phyloP scores from a whole-genome alignment of 2,888 invertebrate species.

The Drosophila diplacantha region DNA sequence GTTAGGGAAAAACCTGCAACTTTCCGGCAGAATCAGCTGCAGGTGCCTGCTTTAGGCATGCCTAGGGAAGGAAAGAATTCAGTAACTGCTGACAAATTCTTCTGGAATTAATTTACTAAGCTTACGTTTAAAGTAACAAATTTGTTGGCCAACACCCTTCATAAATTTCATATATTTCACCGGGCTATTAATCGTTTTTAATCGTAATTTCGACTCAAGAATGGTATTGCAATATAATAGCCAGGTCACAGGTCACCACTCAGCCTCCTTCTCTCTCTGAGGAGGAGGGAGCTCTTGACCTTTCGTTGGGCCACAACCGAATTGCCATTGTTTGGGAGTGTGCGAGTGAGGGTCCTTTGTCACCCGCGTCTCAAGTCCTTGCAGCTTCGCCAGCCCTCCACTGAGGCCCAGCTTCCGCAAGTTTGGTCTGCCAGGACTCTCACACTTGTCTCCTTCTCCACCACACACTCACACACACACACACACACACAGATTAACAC shows the following conservation, averaged over 20 bases:
- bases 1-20: background rate
- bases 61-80: background rate
- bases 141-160: too few relatives aligned
- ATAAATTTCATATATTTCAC: too few relatives aligned
- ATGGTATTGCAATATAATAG: background rate
- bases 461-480: background rate
- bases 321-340: conserved; percentile 15
- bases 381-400: conserved; percentile 2
- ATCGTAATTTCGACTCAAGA: too few relatives aligned
- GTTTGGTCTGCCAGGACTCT: conserved; percentile 14
- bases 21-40: background rate
- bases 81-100: background rate
- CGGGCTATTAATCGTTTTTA: background rate
- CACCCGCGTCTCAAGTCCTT: conserved; percentile 37
- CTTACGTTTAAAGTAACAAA: background rate
- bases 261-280: background rate
- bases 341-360: conserved; percentile 28
- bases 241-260: background rate
- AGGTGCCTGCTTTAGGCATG: background rate
- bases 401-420: conserved; percentile 1
- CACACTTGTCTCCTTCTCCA: background rate
- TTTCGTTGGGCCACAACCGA: conserved; percentile 17
- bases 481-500: conserved; percentile 36
- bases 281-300: conserved; percentile 36
- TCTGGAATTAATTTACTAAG: background rate